A percentile compares a stretch with the other conserved stretches of the same genome.
These are phyloP conservation scores for Leucophenga montana DNA, from an alignment of 2,888 invertebrate genomes.

Conservation along the genomic window DNA sequence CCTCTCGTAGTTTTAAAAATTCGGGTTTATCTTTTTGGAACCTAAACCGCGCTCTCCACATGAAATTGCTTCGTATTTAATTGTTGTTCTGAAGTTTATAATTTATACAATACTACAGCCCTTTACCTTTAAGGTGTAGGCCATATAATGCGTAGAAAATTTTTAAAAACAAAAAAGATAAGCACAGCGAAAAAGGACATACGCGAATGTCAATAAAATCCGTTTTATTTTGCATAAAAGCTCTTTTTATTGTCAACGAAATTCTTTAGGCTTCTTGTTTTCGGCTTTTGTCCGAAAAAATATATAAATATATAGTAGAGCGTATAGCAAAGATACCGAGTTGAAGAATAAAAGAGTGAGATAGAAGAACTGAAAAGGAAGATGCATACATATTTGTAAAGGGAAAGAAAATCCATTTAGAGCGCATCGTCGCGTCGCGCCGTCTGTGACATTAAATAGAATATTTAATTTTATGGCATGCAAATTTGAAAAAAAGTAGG, in stretches of 20 bases:
- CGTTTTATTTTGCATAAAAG: conserved; percentile 4
- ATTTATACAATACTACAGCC: not conserved
- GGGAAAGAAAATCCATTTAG: too few species aligned
- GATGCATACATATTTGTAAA: conserved; percentile 27
- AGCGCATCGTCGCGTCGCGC: too few species aligned
- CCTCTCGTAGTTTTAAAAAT: too few species aligned
- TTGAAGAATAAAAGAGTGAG: too few species aligned
- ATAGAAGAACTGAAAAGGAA: conserved; percentile 45
- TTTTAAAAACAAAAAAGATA: conserved; percentile 13
- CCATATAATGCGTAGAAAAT: not conserved
- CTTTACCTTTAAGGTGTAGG: too few species aligned
- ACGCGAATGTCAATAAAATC: conserved; percentile 21
- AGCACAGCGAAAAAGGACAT: conserved; percentile 6
- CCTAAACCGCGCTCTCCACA: too few species aligned
- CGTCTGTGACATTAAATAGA: conserved; percentile 58
- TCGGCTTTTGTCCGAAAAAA: not conserved
- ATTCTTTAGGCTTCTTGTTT: not conserved
- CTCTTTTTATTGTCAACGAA: not conserved
- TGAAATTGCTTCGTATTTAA: too few species aligned
- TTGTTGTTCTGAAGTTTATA: not conserved
- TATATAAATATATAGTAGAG: conserved; percentile 40
- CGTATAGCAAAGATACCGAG: too few species aligned
- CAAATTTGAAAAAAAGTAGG: not conserved
- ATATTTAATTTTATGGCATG: conserved; percentile 62
- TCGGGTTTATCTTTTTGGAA: too few species aligned